These are phyloP conservation scores for Trachurus trachurus DNA, from an alignment of 2,797 vertebrate genomes.

Conservation along the genomic window DNA sequence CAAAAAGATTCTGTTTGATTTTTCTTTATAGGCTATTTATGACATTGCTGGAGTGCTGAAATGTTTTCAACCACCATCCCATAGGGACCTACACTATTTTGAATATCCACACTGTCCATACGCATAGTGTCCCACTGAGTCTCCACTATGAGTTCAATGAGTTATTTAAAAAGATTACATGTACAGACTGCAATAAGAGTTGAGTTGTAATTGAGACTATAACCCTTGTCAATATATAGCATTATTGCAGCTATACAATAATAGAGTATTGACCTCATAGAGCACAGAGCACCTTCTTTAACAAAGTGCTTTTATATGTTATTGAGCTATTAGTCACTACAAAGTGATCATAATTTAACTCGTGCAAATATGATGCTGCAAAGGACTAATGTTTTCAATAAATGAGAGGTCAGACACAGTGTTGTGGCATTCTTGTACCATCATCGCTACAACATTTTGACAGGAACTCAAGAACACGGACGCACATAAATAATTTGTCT, in stretches of 20 bases:
- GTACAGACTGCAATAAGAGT: constrained; percentile 17
- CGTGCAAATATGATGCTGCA: constrained; percentile 1
- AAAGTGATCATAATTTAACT: constrained; percentile 27
- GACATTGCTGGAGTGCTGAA: constrained; percentile 70
- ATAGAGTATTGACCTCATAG: neutral
- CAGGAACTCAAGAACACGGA: constrained; percentile 8
- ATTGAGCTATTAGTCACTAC: constrained; percentile 20
- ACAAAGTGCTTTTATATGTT: constrained; percentile 4
- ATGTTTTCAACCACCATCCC: constrained; percentile 70
- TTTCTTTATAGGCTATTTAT: constrained; percentile 81
- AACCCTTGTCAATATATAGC: neutral
- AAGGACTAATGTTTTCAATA: constrained; percentile 37
- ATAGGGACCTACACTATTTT: constrained; percentile 64
- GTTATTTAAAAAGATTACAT: constrained; percentile 35
- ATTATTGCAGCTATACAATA: constrained; percentile 2
- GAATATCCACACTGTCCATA: constrained; percentile 46
- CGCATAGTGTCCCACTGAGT: constrained; percentile 32
- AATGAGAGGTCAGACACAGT: constrained; percentile 22
- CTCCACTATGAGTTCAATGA: constrained; percentile 22
- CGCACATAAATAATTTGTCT: constrained; percentile 44
- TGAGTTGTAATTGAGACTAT: constrained; percentile 26
- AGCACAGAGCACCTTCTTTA: constrained; percentile 4
- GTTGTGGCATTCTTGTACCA: constrained; percentile 1
- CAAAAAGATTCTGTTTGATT: constrained; percentile 80
- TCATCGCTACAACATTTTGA: neutral